Evolutionary conservation across 1,140 invertebrate species (phyloP).

Genomic region (Camponotus floridanus): DNA sequence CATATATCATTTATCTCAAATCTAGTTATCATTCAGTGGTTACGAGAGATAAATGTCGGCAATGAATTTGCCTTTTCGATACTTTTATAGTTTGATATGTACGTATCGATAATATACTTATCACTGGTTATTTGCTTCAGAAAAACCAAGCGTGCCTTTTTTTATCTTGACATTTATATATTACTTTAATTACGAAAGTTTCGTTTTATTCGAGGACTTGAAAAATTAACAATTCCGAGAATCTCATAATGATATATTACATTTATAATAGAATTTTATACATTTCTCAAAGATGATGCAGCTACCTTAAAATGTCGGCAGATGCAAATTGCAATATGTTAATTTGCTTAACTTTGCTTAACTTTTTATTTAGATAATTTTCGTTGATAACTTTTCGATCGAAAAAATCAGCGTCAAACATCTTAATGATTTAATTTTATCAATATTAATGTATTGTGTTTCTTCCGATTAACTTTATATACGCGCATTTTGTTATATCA

Average conservation of each 20-base stretch:
- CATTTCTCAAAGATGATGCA: neutral
- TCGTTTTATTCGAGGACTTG: neutral
- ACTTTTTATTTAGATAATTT: neutral
- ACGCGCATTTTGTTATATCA: neutral
- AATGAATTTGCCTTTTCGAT: neutral
- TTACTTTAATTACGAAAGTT: neutral
- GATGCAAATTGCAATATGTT: neutral
- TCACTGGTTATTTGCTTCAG: constrained; percentile 12
- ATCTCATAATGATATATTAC: neutral
- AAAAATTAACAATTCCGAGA: neutral
- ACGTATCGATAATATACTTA: neutral
- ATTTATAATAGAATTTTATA: neutral
- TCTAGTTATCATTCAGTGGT: neutral
- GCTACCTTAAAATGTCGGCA: constrained; percentile 15
- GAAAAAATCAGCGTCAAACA: no score
- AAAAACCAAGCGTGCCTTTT: neutral
- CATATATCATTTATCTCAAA: constrained; percentile 23
- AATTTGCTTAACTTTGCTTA: no score
- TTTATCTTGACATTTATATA: constrained; percentile 39
- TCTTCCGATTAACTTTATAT: neutral
- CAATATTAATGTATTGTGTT: neutral
- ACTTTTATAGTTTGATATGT: neutral
- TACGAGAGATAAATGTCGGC: constrained; percentile 16
- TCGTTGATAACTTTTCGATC: no score
- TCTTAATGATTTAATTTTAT: neutral